These are phyloP conservation scores for Acholoe squamosa DNA, from an alignment of 2,888 invertebrate species.

Conservation along the genomic window DNA sequence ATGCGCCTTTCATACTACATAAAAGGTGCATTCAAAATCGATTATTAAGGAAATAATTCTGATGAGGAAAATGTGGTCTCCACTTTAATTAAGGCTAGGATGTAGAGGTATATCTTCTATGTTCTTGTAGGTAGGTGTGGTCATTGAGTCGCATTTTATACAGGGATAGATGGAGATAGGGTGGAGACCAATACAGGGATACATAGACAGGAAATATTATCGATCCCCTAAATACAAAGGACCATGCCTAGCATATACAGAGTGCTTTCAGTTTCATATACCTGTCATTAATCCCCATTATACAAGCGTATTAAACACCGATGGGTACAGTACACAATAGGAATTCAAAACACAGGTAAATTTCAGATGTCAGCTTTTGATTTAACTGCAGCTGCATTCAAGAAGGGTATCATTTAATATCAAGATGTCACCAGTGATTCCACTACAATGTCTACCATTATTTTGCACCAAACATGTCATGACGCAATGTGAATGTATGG, in stretches of 20 bases:
- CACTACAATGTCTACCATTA: background rate
- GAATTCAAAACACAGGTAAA: too few species aligned
- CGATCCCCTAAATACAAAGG: background rate
- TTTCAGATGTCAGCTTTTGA: too few species aligned
- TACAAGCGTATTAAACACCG: too few species aligned
- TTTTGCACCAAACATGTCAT: too few species aligned
- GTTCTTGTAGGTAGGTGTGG: background rate
- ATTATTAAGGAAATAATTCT: too few species aligned
- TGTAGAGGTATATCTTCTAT: background rate
- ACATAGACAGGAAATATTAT: background rate
- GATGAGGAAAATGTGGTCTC: too few species aligned
- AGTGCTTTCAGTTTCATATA: background rate
- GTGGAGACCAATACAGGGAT: background rate
- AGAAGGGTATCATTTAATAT: background rate
- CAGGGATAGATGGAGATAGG: background rate
- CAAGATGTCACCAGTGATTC: background rate
- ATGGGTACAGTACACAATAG: too few species aligned
- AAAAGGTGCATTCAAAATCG: too few species aligned
- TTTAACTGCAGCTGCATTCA: too few species aligned
- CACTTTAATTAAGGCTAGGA: too few species aligned
- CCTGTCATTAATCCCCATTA: background rate
- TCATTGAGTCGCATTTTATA: background rate
- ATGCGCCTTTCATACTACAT: too few species aligned
- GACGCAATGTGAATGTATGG: background rate
- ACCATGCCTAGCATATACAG: background rate